Conservation (phyloP, 2,797 vertebrate genomes). For the Molothrus ater region DNA sequence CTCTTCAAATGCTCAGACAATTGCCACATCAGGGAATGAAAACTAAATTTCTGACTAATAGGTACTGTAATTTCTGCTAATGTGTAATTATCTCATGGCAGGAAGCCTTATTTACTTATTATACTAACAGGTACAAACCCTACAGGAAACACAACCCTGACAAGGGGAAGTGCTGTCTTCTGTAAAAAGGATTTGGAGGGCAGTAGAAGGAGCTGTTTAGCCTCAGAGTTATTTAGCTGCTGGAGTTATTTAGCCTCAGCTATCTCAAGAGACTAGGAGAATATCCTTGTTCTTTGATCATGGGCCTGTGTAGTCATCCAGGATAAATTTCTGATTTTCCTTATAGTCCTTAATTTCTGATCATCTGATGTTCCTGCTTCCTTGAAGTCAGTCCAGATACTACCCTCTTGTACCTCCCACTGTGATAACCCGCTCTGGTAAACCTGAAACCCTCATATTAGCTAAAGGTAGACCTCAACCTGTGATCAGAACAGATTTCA, state of each 20-base stretch:
- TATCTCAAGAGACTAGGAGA: background rate
- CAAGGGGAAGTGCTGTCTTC: background rate
- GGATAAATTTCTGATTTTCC: background rate
- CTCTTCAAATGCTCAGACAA: background rate
- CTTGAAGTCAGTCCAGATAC: background rate
- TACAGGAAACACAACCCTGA: background rate
- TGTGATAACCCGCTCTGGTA: background rate
- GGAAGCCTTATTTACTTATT: slow-evolving; percentile 6
- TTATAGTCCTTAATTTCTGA: background rate
- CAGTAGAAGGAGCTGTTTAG: background rate
- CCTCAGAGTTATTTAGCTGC: background rate
- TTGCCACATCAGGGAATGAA: background rate
- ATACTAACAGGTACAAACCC: background rate
- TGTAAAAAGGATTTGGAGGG: background rate
- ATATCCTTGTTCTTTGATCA: background rate
- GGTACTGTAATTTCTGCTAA: background rate
- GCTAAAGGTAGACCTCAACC: background rate
- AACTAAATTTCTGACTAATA: slow-evolving; percentile 14
- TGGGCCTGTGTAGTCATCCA: background rate
- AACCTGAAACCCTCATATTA: background rate
- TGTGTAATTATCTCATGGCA: background rate
- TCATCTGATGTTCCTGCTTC: background rate
- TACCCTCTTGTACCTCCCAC: background rate
- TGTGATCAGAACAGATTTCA: background rate
- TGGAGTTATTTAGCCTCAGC: background rate